These are phyloP conservation scores for Ophion ventricosus DNA, from an alignment of 2,888 invertebrate species.

Conservation along the genomic window DNA sequence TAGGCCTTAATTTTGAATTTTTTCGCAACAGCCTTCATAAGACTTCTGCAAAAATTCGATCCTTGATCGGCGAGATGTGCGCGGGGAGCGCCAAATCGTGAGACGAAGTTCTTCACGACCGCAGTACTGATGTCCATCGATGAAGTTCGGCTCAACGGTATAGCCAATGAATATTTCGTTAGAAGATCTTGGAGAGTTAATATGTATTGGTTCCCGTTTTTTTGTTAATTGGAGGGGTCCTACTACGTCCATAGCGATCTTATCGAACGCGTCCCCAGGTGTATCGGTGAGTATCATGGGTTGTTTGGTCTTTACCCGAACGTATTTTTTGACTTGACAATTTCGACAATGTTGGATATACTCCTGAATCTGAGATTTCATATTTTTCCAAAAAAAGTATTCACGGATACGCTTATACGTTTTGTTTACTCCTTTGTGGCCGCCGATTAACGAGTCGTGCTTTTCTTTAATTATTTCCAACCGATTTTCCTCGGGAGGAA, in stretches of 20 bases:
- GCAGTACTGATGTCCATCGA: slow-evolving; percentile 45
- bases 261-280: slow-evolving; percentile 17
- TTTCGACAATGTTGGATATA: too few relatives aligned
- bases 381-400: too few relatives aligned
- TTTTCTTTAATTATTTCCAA: slow-evolving; percentile 19
- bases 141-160: slow-evolving; percentile 22
- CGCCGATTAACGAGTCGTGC: slow-evolving; percentile 34
- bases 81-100: slow-evolving; percentile 45
- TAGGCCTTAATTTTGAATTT: slow-evolving; percentile 47
- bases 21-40: slow-evolving; percentile 53
- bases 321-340: too few relatives aligned
- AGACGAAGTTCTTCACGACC: slow-evolving; percentile 36
- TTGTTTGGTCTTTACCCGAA: too few relatives aligned
- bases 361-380: too few relatives aligned
- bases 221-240: slow-evolving; percentile 55
- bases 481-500: too few relatives aligned
- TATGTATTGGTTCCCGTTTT: slow-evolving; percentile 58
- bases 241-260: slow-evolving; percentile 62
- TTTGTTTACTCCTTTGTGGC: too few relatives aligned
- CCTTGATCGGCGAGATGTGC: slow-evolving; percentile 58
- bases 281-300: too few relatives aligned
- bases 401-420: too few relatives aligned
- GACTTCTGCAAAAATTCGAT: slow-evolving; percentile 49
- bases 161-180: slow-evolving; percentile 58
- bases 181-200: slow-evolving; percentile 56